Base-by-base conservation (phyloP, 2,797 vertebrate species). In the Mareca strepera region DNA sequence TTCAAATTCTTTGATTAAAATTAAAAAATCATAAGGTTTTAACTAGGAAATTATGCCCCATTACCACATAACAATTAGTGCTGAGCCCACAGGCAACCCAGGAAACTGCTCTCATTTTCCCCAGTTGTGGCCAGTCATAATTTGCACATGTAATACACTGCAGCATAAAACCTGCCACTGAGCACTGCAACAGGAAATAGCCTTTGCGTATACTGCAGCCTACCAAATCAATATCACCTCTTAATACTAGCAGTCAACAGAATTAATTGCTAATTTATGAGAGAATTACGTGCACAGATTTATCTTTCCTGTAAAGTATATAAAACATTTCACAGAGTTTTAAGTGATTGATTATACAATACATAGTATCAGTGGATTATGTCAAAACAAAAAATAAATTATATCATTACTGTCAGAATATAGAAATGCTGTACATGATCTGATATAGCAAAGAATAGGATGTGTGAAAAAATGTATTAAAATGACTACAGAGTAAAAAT, bases 1-100 rank as follows among this genome's bases (percentile, higher is more conserved):
- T 84, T 82, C 31, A 94, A 50, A 50, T 88, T 77, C 35, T 82
- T 94, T 75, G 84, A 87, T 52, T 92, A 82, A 88, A 64, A 90
- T 35, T 59, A 80, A 2, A 74, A 92, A 92, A 85, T 6, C 5
- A 31, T 88, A 93, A 39, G 11, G 33, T 77, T 59, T 96, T 79
- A 82, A 46, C 52, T 11, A 69, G 6, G 77, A n/a, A 91, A 77
- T 68, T 77, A 81, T 22, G 29, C 4, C 22, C 46, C 17, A 44
- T 35, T 80, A 81, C 55, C 9, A 74, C 11, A 56, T 33, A 82
- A 77, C 2, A 17, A 50, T 44, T 52, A 88, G 17, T 73, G 23
- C 35, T 87, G 77, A 90, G 95, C 56, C 58, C 31, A 62, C 9
- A 92, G 75, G 86, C 18, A 88, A 91, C 53, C 23, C 82, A 90